These are phyloP conservation scores for Moxostoma hubbsi DNA, from an alignment of 2,797 vertebrate species.

Conservation along the genomic window DNA sequence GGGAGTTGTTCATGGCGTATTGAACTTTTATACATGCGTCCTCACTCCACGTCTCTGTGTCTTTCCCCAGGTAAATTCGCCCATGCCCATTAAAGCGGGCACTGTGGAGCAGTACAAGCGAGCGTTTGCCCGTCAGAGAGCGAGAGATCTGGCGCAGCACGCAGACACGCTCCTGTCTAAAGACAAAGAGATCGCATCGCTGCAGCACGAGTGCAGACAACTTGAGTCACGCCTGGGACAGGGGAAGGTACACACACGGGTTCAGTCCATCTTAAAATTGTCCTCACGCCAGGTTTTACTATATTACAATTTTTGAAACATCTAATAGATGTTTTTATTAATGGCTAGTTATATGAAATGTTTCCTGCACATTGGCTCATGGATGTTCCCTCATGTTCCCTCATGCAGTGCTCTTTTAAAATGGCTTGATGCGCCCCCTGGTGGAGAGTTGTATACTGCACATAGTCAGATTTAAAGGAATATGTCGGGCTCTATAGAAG, in stretches of 20 bases:
- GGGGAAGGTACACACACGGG: constrained; percentile 80
- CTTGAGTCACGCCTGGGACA: constrained; percentile 83
- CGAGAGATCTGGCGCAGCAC: constrained; percentile 91
- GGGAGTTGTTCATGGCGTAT: not conserved
- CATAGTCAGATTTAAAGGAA: too few species aligned
- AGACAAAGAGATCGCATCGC: constrained; percentile 92
- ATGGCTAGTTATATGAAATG: too few species aligned
- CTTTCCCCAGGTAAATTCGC: constrained; percentile 84
- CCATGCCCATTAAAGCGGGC: constrained; percentile 80
- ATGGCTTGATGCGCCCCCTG: too few species aligned
- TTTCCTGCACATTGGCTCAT: too few species aligned
- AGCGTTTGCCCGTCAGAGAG: constrained; percentile 90
- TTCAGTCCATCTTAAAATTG: not conserved
- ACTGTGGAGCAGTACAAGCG: constrained; percentile 89
- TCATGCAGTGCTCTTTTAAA: too few species aligned
- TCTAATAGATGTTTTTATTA: too few species aligned
- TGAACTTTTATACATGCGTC: not conserved
- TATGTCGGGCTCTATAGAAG: too few species aligned
- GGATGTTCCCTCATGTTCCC: too few species aligned
- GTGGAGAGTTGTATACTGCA: too few species aligned
- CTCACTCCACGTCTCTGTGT: not conserved
- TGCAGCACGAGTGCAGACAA: constrained; percentile 88
- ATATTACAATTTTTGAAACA: too few species aligned
- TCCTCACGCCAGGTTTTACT: too few species aligned
- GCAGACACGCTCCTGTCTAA: constrained; percentile 90